Evolutionary conservation across 2,797 vertebrate genomes (phyloP), one percentile per base, ranked within the genome.

Genomic region (Staurois parvus): DNA sequence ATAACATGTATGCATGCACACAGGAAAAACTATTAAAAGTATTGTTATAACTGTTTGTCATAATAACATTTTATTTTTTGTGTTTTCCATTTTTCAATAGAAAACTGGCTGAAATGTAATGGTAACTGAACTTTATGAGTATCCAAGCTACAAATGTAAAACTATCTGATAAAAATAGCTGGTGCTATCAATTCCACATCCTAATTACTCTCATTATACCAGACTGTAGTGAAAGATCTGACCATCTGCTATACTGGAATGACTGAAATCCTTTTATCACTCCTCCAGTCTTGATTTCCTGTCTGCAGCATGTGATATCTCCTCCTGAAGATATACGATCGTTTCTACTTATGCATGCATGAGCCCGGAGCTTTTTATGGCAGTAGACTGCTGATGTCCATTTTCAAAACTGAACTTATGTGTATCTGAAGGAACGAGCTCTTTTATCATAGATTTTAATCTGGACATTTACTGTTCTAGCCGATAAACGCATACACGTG

Each of bases 211-310:
- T 79, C 83, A 72, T 80, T 79, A 73, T 52, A 80, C 29, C 11
- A 80, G n/a, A 59, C 62, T 67, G 76, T n/a, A 80, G 21, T 48
- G 70, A 85, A 78, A 68, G 66, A 66, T 74, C 34, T 74, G 59
- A 37, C 84, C 84, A 85, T 85, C 84, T 85, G 84, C 56, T 64
- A 52, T 73, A 52, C 30, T 73, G 78, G 67, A 85, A 73, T 67
- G 69, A 80, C 72, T 28, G 79, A 64, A 26, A 68, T 56, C 64
- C 64, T 15, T n/a, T 74, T 85, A 48, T 85, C 78, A 66, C 66
- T 67, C 79, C 34, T 59, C 28, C 12, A 26, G 32, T 40, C 30
- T 56, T 79, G 66, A 72, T 59, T 79, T 79, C 28, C 64, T 73
- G 76, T 79, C 52, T 72, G 62, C 68, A 45, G 76, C 76, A 66